phyloP scores from a whole-genome alignment of 2,113 vertebrate species.

The Seriola quinqueradiata region DNA sequence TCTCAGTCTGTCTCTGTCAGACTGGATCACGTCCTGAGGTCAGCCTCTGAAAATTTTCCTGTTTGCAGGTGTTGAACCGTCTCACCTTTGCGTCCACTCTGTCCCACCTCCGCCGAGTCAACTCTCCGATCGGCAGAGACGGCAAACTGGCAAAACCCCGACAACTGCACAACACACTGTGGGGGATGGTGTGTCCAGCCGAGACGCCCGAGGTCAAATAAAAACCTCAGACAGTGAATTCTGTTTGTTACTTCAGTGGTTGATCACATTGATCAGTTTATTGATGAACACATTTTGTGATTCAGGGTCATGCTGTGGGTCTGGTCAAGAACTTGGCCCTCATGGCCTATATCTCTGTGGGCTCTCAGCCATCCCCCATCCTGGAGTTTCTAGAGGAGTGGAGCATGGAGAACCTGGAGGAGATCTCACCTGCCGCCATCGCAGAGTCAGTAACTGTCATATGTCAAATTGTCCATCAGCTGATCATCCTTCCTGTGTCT shows the following conservation, averaged over 20 bases:
- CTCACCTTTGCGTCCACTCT: constrained; percentile 97
- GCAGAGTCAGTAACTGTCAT: constrained; percentile 88
- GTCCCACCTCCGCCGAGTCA: constrained; percentile 95
- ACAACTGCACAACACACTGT: constrained; percentile 96
- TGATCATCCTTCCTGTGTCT: too few relatives aligned
- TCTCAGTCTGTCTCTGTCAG: too few relatives aligned
- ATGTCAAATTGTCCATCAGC: too few relatives aligned
- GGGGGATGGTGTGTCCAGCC: constrained; percentile 99
- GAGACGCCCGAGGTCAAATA: constrained; percentile 95
- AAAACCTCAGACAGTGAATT: too few relatives aligned
- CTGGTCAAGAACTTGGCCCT: constrained; percentile 98
- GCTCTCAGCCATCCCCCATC: constrained; percentile 98
- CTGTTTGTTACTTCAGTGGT: background rate
- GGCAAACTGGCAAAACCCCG: constrained; percentile 98
- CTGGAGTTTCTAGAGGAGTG: constrained; percentile 99
- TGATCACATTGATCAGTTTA: background rate
- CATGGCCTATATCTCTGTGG: constrained; percentile 99
- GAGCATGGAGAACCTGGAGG: constrained; percentile 99
- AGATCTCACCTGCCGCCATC: constrained; percentile 98
- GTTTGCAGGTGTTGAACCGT: constrained; percentile 93
- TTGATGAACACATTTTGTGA: background rate
- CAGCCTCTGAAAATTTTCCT: background rate
- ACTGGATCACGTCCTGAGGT: background rate
- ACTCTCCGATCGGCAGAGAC: constrained; percentile 97
- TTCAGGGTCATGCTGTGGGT: constrained; percentile 97